Evolutionary conservation across 2,797 vertebrate species (phyloP).

Genomic region (Sciaenops ocellatus): DNA sequence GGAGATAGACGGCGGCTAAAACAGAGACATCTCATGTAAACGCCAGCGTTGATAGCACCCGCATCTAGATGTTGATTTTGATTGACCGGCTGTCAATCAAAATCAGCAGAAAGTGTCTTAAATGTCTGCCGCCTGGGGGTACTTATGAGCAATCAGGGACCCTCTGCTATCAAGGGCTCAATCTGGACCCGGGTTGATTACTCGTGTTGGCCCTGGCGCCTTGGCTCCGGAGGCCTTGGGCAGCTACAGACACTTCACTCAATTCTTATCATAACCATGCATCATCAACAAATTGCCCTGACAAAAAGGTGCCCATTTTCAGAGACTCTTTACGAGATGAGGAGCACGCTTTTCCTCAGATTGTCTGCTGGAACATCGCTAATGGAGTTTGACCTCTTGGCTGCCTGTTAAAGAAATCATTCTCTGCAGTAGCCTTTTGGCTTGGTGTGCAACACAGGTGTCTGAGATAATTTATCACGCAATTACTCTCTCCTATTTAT

Average conservation of each 20-base stretch:
- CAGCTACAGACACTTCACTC: slow-evolving; percentile 64
- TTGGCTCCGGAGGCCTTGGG: slow-evolving; percentile 45
- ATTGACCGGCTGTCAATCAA: slow-evolving; percentile 76
- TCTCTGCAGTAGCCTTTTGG: slow-evolving; percentile 44
- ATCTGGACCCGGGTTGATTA: slow-evolving; percentile 79
- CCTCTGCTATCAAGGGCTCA: slow-evolving; percentile 71
- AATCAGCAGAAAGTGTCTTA: slow-evolving; percentile 71
- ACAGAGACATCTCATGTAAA: slow-evolving; percentile 47
- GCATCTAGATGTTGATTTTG: slow-evolving; percentile 54
- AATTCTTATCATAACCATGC: slow-evolving; percentile 79
- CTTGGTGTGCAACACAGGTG: slow-evolving; percentile 33
- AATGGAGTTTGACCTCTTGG: slow-evolving; percentile 77
- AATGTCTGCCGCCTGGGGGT: slow-evolving; percentile 56
- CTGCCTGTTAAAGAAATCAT: slow-evolving; percentile 62
- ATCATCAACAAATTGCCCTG: slow-evolving; percentile 80
- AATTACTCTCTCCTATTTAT: slow-evolving; percentile 16
- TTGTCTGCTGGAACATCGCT: slow-evolving; percentile 67
- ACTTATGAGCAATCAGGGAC: slow-evolving; percentile 79
- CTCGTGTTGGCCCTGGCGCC: slow-evolving; percentile 59
- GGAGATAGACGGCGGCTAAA: slow-evolving; percentile 3
- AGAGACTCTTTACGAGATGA: slow-evolving; percentile 64
- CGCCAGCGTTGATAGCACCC: slow-evolving; percentile 29
- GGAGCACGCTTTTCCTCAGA: slow-evolving; percentile 59
- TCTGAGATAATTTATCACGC: slow-evolving; percentile 35
- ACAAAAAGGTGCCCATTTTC: slow-evolving; percentile 70